Evolutionary conservation across 2,113 vertebrate species (phyloP), one percentile per base, ranked within the genome.

Genomic region (Peromyscus polionotus): DNA sequence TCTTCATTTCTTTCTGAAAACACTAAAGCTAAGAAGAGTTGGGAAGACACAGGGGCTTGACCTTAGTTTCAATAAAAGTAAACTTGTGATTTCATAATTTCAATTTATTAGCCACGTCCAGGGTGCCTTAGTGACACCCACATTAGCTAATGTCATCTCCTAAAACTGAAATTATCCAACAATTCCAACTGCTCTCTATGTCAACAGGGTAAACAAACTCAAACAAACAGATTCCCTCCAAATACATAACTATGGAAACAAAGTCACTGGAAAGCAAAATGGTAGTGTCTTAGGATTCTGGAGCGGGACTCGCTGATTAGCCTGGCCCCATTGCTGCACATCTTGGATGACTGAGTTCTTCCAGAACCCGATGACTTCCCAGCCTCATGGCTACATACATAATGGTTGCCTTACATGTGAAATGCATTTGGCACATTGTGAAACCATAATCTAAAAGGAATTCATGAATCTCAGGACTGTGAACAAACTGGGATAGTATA

Each of bases 1-100:
- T 81, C 19, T 86, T 88, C 79, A 75, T 88, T 95, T 95, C 24
- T 87, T 81, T 86, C 31, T 57, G 70, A 97, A 96, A 95, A 91
- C 42, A 54, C 51, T 68, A 14, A 54, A 96, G 81, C 54, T 65
- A 75, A 92, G 39, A 96, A 72, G 16, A 42, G 2, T 17, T 77
- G 65, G 90, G 59, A 91, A 83, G 57, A 84, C 61, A 91, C 3
- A 3, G 95, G 70, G 12, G 42, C 2, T 31, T 91, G 45, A 95
- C 16, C 22, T 93, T 80, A 70, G 73, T 93, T 95, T 80, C 48
- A 94, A 75, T 73, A 91, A 94, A 85, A 91, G 45, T 83, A 65
- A 94, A 59, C 39, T 61, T 79, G 26, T 88, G 59, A 88, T 84
- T 90, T 97, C 89, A 73, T 51, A 57, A 20, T 63, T 75, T 65